phyloP scores from a whole-genome alignment of 92 coral and sea anemone genomes.

The Siderastrea siderea region DNA sequence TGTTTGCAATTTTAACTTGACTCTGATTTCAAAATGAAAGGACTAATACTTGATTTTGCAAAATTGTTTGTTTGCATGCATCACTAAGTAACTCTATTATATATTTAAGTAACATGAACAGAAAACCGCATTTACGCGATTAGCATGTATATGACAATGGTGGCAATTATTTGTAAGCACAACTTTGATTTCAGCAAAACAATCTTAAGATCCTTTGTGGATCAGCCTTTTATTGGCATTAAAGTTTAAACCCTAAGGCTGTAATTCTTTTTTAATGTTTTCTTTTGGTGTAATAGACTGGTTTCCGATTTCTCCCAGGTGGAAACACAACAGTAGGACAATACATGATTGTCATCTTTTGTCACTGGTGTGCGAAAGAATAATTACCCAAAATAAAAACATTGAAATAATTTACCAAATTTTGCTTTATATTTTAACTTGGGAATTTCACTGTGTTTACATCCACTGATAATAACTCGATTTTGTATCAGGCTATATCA shows the following conservation, averaged over 20 bases:
- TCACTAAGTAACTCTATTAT: neutral
- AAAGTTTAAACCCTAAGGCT: neutral
- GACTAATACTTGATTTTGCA: too few relatives aligned
- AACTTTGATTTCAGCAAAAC: neutral
- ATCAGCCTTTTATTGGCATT: too few relatives aligned
- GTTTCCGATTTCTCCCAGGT: neutral
- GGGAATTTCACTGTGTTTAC: neutral
- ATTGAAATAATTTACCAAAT: neutral
- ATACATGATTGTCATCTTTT: neutral
- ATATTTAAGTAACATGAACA: neutral
- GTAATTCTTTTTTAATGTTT: neutral
- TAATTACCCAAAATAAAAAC: neutral
- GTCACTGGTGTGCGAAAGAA: neutral
- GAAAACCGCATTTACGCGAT: neutral
- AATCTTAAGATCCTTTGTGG: neutral
- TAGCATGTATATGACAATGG: neutral
- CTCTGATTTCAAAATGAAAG: too few relatives aligned
- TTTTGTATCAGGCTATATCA: too few relatives aligned
- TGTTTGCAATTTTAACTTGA: too few relatives aligned
- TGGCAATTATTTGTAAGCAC: neutral
- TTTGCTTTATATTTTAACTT: neutral
- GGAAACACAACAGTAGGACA: neutral
- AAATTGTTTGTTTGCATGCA: too few relatives aligned
- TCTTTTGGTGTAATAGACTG: neutral
- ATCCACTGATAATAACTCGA: too few relatives aligned